Conservation (phyloP, 2,113 vertebrate species). For the Stercorarius parasiticus region DNA sequence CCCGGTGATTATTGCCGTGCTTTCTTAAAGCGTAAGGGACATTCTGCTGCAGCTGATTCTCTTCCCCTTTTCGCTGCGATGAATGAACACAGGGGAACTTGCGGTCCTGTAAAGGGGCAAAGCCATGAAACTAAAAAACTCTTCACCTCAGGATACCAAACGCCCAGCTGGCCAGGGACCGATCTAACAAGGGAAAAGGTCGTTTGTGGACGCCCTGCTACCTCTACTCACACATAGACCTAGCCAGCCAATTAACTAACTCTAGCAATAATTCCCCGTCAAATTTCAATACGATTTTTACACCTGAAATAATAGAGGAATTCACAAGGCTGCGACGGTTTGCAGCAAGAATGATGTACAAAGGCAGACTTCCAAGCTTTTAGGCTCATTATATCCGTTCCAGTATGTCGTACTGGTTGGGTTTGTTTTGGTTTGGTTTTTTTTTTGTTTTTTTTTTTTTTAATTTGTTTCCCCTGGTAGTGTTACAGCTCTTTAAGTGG, state of each 20-base stretch:
- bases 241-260: neutral
- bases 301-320: conserved; percentile 28
- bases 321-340: neutral
- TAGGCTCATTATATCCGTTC: neutral
- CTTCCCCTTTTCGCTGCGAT: neutral
- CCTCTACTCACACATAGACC: neutral
- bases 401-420: neutral
- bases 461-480: neutral
- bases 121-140: neutral
- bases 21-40: neutral
- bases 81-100: neutral
- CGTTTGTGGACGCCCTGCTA: conserved; percentile 30
- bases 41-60: neutral
- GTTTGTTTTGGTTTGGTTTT: neutral
- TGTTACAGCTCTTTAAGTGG: conserved; percentile 34
- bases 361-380: conserved; percentile 21
- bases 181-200: conserved; percentile 45
- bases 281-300: conserved; percentile 30
- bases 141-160: conserved; percentile 14
- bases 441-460: neutral
- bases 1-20: neutral
- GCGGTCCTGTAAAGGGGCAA: neutral
- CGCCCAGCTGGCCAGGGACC: conserved; percentile 23
- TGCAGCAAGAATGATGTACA: neutral
- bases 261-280: conserved; percentile 5